Percentiles rank a stretch among this genome's conserved stretches.
Conservation (phyloP, 1,140 invertebrate genomes). For the Sminthurides bifidus region DNA sequence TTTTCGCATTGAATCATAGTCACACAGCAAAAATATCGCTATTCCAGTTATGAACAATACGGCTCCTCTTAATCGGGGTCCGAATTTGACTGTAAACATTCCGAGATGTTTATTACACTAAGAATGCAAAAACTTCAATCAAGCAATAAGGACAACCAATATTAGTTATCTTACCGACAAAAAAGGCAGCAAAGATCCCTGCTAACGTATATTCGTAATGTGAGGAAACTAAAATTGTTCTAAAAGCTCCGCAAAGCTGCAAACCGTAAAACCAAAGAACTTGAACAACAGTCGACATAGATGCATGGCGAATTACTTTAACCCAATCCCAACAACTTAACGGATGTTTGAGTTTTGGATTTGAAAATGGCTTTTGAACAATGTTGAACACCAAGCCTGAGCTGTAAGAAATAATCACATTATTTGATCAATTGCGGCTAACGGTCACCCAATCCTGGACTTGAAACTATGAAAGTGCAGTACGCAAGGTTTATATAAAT, state of each 20-base stretch:
- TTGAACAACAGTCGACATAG: conserved; percentile 7
- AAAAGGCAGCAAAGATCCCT: conserved; percentile 19
- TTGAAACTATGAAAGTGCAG: background rate
- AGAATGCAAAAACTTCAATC: background rate
- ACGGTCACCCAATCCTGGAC: background rate
- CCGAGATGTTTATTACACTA: background rate
- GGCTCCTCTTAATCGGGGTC: conserved; percentile 20
- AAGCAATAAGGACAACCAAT: background rate
- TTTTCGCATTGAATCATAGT: conserved; percentile 1
- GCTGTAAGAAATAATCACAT: conserved; percentile 9
- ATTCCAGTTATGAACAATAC: conserved; percentile 19
- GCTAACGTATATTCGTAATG: conserved; percentile 26
- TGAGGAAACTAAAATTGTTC: conserved; percentile 17
- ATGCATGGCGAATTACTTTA: conserved; percentile 19
- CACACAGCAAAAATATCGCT: conserved; percentile 18
- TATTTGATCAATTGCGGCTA: background rate
- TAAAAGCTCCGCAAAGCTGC: conserved; percentile 18
- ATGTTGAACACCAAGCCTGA: conserved; percentile 11
- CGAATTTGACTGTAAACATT: conserved; percentile 19
- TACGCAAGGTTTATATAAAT: background rate
- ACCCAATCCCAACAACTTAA: conserved; percentile 13
- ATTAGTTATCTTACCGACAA: conserved; percentile 17
- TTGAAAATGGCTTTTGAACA: conserved; percentile 18
- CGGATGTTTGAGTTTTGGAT: background rate
- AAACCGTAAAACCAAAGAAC: conserved; percentile 21